Evolutionary conservation across 2,113 vertebrate species (phyloP).

Genomic region (Lycocorax pyrrhopterus): DNA sequence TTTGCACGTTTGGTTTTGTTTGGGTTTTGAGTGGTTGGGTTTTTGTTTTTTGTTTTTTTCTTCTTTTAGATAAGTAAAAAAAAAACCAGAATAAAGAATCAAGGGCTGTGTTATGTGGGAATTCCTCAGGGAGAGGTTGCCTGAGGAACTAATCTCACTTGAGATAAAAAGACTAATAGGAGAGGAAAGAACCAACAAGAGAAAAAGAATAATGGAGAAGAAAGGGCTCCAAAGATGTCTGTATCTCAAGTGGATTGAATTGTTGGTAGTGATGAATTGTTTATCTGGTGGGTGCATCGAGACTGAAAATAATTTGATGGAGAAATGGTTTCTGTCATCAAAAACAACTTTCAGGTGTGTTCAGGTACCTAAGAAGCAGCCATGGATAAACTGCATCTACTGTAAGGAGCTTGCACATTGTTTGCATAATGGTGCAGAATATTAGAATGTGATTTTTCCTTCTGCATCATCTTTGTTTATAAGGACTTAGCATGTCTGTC

Average conservation of each 20-base stretch:
- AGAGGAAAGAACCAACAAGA: background rate
- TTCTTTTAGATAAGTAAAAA: background rate
- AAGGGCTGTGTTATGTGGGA: background rate
- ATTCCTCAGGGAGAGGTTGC: background rate
- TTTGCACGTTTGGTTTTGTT: background rate
- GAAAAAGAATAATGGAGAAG: background rate
- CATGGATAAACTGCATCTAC: background rate
- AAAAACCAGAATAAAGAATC: background rate
- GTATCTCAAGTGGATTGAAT: background rate
- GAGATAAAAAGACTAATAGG: background rate
- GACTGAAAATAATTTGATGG: background rate
- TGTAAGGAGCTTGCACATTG: background rate
- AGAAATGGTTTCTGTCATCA: background rate
- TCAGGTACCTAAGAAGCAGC: background rate
- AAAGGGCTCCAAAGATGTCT: background rate
- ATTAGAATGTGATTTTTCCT: background rate
- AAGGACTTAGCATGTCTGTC: background rate
- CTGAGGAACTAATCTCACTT: background rate
- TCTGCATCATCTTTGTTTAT: background rate
- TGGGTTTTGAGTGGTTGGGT: background rate
- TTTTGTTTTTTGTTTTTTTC: background rate
- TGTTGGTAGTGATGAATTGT: background rate
- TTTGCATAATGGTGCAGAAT: background rate
- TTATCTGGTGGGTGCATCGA: background rate
- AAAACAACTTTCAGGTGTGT: background rate